These are phyloP conservation scores for Alitta virens DNA, from an alignment of 2,888 invertebrate species.

Conservation along the genomic window DNA sequence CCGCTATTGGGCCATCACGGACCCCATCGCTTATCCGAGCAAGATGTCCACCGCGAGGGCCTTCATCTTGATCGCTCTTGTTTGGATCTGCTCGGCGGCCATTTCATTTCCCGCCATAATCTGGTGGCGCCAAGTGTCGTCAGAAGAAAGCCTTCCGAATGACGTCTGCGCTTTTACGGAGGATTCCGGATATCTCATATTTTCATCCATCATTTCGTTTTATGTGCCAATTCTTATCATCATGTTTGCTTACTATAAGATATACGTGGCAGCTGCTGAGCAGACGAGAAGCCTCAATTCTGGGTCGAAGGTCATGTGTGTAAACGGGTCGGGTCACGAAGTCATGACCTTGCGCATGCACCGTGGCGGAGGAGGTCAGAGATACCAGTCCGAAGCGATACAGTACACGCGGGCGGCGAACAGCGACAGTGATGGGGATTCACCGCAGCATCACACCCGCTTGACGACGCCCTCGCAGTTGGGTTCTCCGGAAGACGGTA, in stretches of 20 bases:
- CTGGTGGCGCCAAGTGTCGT: constrained; percentile 59
- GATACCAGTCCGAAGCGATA: constrained; percentile 25
- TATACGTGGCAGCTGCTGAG: constrained; percentile 88
- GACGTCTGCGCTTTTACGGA: constrained; percentile 87
- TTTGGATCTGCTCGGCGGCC: constrained; percentile 94
- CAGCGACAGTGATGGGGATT: constrained; percentile 41
- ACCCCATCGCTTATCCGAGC: constrained; percentile 95
- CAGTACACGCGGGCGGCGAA: constrained; percentile 26
- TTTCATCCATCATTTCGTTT: constrained; percentile 96
- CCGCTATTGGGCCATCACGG: constrained; percentile 97
- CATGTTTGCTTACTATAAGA: constrained; percentile 96
- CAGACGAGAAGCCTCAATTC: constrained; percentile 87
- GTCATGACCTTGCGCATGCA: constrained; percentile 85
- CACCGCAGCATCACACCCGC: constrained; percentile 27
- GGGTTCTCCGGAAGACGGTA: background rate
- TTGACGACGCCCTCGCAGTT: background rate
- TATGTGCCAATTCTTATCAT: constrained; percentile 95
- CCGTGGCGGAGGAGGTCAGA: constrained; percentile 78
- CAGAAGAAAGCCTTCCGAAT: constrained; percentile 11
- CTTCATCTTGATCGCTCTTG: constrained; percentile 82
- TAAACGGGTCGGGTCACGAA: constrained; percentile 67
- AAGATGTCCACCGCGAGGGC: constrained; percentile 88
- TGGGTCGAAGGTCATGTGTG: constrained; percentile 73
- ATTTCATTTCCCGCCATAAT: constrained; percentile 96
- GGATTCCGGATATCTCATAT: constrained; percentile 91